Conservation (phyloP, 2,888 invertebrate species). For the Graphium colonna region DNA sequence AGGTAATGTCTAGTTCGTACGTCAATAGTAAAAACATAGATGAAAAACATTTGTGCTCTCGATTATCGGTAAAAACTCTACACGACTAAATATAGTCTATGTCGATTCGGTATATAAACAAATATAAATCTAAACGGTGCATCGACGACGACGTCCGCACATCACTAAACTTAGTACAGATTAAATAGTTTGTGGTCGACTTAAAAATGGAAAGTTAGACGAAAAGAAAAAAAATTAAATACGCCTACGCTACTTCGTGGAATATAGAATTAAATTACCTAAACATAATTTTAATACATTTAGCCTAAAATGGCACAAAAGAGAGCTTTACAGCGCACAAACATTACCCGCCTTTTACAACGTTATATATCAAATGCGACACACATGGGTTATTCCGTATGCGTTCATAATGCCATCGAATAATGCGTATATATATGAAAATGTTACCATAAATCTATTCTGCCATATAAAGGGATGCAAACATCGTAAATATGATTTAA, state of each 20-base stretch:
- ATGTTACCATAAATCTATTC: constrained; percentile 7
- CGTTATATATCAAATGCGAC: constrained; percentile 20
- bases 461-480: not conserved
- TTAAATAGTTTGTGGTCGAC: constrained; percentile 22
- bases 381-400: constrained; percentile 24
- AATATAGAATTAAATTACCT: constrained; percentile 57
- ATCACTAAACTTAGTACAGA: constrained; percentile 6
- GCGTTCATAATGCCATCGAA: constrained; percentile 8
- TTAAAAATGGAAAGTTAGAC: constrained; percentile 22
- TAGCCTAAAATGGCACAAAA: constrained; percentile 66
- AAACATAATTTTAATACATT: constrained; percentile 56
- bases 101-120: constrained; percentile 13
- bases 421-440: constrained; percentile 25
- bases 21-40: constrained; percentile 1
- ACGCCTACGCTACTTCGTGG: constrained; percentile 33
- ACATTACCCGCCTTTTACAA: constrained; percentile 45
- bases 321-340: constrained; percentile 44
- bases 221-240: constrained; percentile 30
- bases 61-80: constrained; percentile 12
- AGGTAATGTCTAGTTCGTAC: constrained; percentile 3
- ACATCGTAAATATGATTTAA: not conserved
- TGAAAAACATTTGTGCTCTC: constrained; percentile 14
- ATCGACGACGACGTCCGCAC: constrained; percentile 3
- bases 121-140: constrained; percentile 11
- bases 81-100: constrained; percentile 17